Conservation (phyloP, 2,797 vertebrate genomes). For the Cetoscarus ocellatus region DNA sequence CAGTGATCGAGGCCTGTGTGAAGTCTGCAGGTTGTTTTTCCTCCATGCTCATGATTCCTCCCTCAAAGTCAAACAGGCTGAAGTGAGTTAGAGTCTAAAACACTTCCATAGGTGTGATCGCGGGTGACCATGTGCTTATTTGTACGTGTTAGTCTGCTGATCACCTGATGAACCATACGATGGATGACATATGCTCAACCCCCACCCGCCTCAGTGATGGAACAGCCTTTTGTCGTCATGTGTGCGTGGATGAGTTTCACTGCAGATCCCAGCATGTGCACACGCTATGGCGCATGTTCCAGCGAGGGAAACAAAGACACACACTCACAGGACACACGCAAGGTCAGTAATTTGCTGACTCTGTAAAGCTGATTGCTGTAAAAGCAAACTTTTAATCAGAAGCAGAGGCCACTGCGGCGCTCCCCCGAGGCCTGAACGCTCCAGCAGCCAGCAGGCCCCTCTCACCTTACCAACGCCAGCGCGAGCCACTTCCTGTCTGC, state of each 20-base stretch:
- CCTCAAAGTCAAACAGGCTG: slow-evolving; percentile 5
- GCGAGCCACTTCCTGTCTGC: slow-evolving; percentile 2
- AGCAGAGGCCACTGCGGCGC: slow-evolving; percentile 60
- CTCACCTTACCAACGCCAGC: slow-evolving; percentile 36
- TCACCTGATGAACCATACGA: neutral
- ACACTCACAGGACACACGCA: slow-evolving; percentile 44
- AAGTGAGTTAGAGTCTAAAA: slow-evolving; percentile 6
- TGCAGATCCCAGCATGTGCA: slow-evolving; percentile 24
- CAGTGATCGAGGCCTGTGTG: neutral
- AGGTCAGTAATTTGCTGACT: slow-evolving; percentile 77
- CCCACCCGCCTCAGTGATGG: neutral
- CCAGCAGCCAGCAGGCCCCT: slow-evolving; percentile 9
- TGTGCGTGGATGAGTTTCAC: neutral
- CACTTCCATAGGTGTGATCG: neutral
- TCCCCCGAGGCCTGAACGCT: slow-evolving; percentile 41
- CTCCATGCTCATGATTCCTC: slow-evolving; percentile 9
- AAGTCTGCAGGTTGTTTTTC: slow-evolving; percentile 7
- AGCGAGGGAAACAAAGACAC: slow-evolving; percentile 10
- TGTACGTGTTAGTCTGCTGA: neutral
- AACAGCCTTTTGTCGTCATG: neutral
- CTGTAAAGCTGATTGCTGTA: slow-evolving; percentile 67
- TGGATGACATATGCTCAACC: neutral
- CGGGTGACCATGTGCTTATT: neutral
- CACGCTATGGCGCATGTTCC: slow-evolving; percentile 17
- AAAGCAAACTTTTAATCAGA: slow-evolving; percentile 72